Evolutionary conservation across 1,140 invertebrate species (phyloP).

Genomic region (Brachionus asplanchnoidis): DNA sequence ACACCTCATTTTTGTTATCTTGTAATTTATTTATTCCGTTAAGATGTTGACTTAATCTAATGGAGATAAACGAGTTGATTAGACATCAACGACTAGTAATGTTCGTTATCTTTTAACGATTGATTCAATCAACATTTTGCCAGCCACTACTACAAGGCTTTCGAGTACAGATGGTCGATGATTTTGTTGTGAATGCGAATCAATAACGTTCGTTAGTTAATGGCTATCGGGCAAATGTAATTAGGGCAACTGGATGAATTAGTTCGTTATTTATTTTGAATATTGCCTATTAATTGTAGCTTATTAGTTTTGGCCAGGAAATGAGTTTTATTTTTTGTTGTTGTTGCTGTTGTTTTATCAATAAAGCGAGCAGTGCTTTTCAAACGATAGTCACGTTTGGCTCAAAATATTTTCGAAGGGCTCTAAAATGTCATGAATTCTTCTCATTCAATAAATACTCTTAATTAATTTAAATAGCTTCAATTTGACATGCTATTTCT

Average conservation of each 20-base stretch:
- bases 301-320: constrained; percentile 16
- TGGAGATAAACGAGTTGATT: background rate
- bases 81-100: background rate
- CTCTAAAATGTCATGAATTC: constrained; percentile 4
- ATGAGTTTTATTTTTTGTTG: background rate
- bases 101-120: background rate
- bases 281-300: constrained; percentile 6
- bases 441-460: background rate
- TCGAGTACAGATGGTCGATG: background rate
- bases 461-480: background rate
- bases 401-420: background rate
- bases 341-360: background rate
- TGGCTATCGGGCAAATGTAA: background rate
- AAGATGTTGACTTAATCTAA: background rate
- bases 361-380: background rate
- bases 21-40: background rate
- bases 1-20: background rate
- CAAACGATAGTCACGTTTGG: background rate
- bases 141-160: background rate
- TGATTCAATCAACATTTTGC: background rate
- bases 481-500: background rate
- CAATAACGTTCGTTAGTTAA: background rate
- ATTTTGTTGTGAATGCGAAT: background rate
- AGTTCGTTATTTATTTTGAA: constrained; percentile 20
- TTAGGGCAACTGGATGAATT: constrained; percentile 7